Base-by-base conservation (phyloP, 2,113 vertebrate species). In the Felis chaus region DNA sequence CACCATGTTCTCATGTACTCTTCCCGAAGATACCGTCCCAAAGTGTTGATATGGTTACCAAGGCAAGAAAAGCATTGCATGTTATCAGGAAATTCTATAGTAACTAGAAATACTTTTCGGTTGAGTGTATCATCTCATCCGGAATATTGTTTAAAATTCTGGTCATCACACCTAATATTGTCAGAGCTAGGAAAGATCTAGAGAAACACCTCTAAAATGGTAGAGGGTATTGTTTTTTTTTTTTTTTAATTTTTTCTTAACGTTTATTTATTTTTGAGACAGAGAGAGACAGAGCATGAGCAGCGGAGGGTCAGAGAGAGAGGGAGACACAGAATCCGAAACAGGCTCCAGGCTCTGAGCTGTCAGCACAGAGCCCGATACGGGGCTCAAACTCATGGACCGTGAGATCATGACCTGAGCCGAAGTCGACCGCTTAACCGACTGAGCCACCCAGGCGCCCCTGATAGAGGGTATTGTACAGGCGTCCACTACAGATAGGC, bases 41-140 rank as follows among this genome's bases (percentile, higher is more conserved):
- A 84, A 63, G 14, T 90, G 5, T 96, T 79, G 8, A 68, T 53
- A 19, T 18, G 7, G 36, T 93, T 97, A 76, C 65, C 45, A 91
- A 89, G n/a, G 14, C 31, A 96, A 92, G 50, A 85, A 89, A 94
- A 89, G 33, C 76, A 45, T 63, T 92, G 14, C 9, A 63, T 71
- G 89, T 71, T 91, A 85, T 55, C 27, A 92, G 57, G 36, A 95
- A 92, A 92, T 78, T 69, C 50, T 92, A 19, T 90, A 69, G n/a
- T 71, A 92, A 94, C 36, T 78, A 91, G 92, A 78, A 8, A 48
- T 87, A 50, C 65, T 95, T 89, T 89, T 95, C 18, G 80, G 76
- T 69, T 69, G 48, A 79, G 7, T 82, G 29, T 96, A 41, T 71
- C 81, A 21, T 83, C 45, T 41, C 39, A 50, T 27, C 18, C 80